Percentiles rank a stretch among this genome's conserved stretches.
Evolutionary conservation across 2,797 vertebrate genomes (phyloP).

Genomic region (Caiman crocodilus): DNA sequence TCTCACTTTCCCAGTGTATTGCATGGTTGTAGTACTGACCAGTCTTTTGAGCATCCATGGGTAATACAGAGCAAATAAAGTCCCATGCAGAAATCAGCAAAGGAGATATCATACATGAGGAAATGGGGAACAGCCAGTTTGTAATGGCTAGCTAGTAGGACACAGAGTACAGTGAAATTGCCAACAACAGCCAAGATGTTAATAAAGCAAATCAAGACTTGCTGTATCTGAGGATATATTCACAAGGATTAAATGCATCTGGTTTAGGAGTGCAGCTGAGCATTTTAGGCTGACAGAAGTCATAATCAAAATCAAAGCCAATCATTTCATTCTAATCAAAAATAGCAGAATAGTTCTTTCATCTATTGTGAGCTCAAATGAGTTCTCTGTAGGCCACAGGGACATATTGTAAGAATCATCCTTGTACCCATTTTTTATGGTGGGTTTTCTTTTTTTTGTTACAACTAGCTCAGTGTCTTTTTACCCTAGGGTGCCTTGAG

Average conservation of each 20-base stretch:
- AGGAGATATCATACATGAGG: conserved; percentile 94
- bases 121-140: conserved; percentile 92
- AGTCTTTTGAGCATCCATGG: conserved; percentile 86
- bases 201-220: conserved; percentile 91
- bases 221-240: conserved; percentile 92
- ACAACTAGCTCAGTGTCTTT: accelerated
- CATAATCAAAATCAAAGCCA: conserved; percentile 76
- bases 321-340: conserved; percentile 68
- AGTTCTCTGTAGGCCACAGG: background rate
- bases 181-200: conserved; percentile 86
- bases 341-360: conserved; percentile 73
- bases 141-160: conserved; percentile 87
- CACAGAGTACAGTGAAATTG: conserved; percentile 87
- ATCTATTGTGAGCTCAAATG: background rate
- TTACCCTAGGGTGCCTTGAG: too few relatives aligned
- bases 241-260: conserved; percentile 92
- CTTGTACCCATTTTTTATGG: conserved; percentile 36
- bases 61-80: conserved; percentile 93
- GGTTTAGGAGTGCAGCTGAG: conserved; percentile 89
- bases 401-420: conserved; percentile 37
- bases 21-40: conserved; percentile 93
- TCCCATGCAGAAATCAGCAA: conserved; percentile 94
- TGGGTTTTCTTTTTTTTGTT: background rate
- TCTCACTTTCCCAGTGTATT: conserved; percentile 90
- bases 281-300: conserved; percentile 83